Evolutionary conservation across 2,797 vertebrate genomes (phyloP), one percentile per base, ranked within the genome.

Genomic region (Paratrypauchen microcephalus): DNA sequence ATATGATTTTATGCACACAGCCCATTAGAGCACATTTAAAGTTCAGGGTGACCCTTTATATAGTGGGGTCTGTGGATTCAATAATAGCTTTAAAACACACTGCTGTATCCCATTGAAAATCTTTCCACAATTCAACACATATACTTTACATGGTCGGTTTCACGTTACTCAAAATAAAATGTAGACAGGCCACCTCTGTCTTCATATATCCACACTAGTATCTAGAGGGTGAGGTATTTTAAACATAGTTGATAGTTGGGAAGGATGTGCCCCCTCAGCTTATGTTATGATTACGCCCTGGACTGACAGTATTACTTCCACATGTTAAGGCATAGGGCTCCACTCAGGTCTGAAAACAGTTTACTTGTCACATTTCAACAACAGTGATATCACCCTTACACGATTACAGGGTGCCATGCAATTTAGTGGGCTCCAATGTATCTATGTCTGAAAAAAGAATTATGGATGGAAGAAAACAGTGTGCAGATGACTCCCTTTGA

Each of bases 331-430:
- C 54, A 82, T 71, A 41, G 74, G 75, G 71, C 74, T 66, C 54
- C 69, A 72, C 6, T 26, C 63, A 83, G 82, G 83, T 79, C 74
- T 79, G 82, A 85, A 80, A 84, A 78, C 66, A 48, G 73, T 85
- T 87, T 77, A 76, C 68, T 75, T 75, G 77, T 85, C 80, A 80
- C 70, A 81, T 63, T 65, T 75, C 63, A 73, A 70, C 69, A 84
- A 75, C 73, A 83, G 69, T 65, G 82, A 69, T 71, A 77, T 66
- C 57, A 32, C 65, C 71, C 71, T 1, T n/a, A 77, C 70, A 75
- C 60, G 58, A 62, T 70, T 78, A 55, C 63, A 77, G 54, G 66
- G 62, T 61, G 60, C 26, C 16, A 0, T 70, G 69, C 68, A 66
- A 39, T 79, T 39, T 76, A 70, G 41, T 73, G 73, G 62, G 47